These are phyloP conservation scores for Diglossa cyanea DNA, from an alignment of 2,797 vertebrate species.

Conservation along the genomic window DNA sequence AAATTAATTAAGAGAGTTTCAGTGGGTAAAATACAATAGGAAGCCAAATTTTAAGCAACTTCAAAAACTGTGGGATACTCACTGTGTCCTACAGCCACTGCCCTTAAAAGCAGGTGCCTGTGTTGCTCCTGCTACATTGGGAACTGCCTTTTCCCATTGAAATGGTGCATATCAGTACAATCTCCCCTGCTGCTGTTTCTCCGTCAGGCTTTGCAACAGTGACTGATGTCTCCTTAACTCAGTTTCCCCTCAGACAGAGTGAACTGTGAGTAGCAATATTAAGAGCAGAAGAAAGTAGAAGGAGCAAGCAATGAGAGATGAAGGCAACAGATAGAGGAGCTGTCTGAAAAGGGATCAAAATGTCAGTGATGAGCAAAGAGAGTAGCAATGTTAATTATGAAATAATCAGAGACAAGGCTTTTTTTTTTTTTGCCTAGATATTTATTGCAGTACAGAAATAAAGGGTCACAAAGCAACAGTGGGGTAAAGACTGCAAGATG, in stretches of 20 bases:
- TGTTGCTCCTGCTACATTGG: background rate
- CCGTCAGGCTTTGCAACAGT: background rate
- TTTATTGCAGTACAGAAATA: background rate
- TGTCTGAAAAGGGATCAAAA: background rate
- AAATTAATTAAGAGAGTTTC: background rate
- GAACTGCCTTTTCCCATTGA: background rate
- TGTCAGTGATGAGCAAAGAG: background rate
- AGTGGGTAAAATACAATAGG: background rate
- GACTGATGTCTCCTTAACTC: background rate
- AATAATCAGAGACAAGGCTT: background rate
- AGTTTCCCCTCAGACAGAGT: background rate
- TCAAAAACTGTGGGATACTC: background rate
- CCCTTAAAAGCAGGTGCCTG: background rate
- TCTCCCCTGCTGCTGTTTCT: background rate
- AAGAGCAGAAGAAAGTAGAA: background rate
- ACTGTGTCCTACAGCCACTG: background rate
- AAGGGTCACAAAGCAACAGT: background rate
- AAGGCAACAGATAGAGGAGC: background rate
- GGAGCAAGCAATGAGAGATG: background rate
- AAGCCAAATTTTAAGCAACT: background rate
- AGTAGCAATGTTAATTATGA: background rate
- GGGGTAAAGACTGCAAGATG: background rate
- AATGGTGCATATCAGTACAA: background rate
- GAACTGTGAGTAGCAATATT: background rate
- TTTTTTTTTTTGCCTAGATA: background rate